Evolutionary conservation across 2,797 vertebrate genomes (phyloP).

Genomic region (Chanos chanos): DNA sequence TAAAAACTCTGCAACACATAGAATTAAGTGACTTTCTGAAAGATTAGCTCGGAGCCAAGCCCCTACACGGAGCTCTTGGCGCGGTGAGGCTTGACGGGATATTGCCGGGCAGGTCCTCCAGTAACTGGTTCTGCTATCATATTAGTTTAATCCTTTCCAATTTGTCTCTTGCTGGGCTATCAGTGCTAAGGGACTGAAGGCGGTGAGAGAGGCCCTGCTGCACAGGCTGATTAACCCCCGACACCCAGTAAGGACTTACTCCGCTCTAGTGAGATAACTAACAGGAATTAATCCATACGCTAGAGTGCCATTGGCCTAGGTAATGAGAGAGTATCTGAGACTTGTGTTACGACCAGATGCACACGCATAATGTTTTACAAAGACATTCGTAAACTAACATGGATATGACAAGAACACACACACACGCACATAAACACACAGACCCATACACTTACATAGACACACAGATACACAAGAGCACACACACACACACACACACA

Average conservation of each 20-base stretch:
- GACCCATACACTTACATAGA: too few species aligned
- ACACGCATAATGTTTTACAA: too few species aligned
- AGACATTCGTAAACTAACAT: background rate
- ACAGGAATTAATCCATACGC: too few species aligned
- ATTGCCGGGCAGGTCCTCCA: slow-evolving; percentile 52
- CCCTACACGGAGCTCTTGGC: slow-evolving; percentile 61
- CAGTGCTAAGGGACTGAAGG: slow-evolving; percentile 34
- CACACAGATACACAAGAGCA: background rate
- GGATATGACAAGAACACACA: background rate
- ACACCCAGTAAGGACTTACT: background rate
- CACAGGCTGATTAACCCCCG: background rate
- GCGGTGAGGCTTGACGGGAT: slow-evolving; percentile 59
- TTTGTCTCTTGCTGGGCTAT: slow-evolving; percentile 58
- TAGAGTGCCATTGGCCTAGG: too few species aligned
- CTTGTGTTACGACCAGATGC: too few species aligned
- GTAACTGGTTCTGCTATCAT: slow-evolving; percentile 69
- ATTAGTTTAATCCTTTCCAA: slow-evolving; percentile 72
- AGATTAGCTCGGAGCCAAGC: slow-evolving; percentile 62
- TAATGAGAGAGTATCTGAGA: too few species aligned
- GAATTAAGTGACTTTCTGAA: slow-evolving; percentile 51
- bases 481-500: background rate
- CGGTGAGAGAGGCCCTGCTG: slow-evolving; percentile 23
- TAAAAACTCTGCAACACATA: slow-evolving; percentile 16
- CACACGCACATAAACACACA: too few species aligned
- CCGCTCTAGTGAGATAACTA: too few species aligned